Conservation (phyloP, 2,113 vertebrate genomes). For the Leiothrix lutea region DNA sequence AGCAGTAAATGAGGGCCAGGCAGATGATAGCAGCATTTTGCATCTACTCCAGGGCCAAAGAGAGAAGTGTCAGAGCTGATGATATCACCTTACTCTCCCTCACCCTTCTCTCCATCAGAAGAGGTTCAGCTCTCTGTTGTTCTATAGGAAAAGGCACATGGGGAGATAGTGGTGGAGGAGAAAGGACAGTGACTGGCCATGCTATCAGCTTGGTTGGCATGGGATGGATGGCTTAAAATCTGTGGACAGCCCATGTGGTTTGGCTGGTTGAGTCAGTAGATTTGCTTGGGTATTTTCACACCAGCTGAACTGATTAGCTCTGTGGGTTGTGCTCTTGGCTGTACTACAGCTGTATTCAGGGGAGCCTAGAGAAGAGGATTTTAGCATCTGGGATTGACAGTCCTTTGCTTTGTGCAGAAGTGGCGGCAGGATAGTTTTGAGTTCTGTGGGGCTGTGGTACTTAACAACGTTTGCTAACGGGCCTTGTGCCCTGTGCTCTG, state of each 20-base stretch:
- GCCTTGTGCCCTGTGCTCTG: not conserved
- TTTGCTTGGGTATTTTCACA: not conserved
- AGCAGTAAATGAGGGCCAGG: not conserved
- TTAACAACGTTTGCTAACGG: not conserved
- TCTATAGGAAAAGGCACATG: not conserved
- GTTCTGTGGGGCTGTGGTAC: not conserved
- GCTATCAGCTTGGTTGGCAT: not conserved
- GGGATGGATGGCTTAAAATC: not conserved
- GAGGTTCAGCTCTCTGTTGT: not conserved
- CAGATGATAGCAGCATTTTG: not conserved
- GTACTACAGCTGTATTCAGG: not conserved
- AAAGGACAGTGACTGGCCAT: accelerated
- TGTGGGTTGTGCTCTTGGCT: not conserved
- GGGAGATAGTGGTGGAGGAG: not conserved
- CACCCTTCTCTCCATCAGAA: not conserved
- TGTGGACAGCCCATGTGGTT: not conserved
- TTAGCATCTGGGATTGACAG: not conserved
- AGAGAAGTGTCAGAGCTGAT: not conserved
- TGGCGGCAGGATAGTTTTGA: not conserved
- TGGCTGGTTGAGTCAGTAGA: not conserved
- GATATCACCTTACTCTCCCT: not conserved
- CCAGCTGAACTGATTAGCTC: not conserved
- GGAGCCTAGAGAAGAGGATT: not conserved
- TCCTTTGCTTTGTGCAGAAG: not conserved
- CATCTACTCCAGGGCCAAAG: not conserved